Percentiles rank a stretch among this genome's conserved stretches.
phyloP scores from a whole-genome alignment of 53 echinoderm and acorn worm species.

The Echinarachnius parma region DNA sequence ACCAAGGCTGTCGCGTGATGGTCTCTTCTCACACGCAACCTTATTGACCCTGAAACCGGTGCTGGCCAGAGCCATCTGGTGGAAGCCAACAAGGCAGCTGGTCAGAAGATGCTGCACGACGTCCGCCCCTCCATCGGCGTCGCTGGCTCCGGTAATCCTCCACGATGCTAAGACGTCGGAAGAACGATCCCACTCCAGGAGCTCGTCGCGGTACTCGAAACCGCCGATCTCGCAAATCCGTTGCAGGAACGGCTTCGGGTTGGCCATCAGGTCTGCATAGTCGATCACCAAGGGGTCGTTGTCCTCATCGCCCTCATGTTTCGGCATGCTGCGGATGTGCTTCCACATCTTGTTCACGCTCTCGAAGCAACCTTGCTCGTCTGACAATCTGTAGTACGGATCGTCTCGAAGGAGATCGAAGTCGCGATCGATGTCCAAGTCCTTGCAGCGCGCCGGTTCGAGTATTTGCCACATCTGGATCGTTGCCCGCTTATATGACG shows the following conservation, averaged over 20 bases:
- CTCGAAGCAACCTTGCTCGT: not conserved
- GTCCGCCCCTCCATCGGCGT: too few species aligned
- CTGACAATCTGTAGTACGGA: conserved; percentile 3
- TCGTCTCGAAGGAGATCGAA: conserved; percentile 6
- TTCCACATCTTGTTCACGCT: not conserved
- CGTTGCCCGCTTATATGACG: conserved; percentile 12
- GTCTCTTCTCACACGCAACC: too few species aligned
- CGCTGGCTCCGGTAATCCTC: conserved; percentile 24
- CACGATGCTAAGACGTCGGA: conserved; percentile 7
- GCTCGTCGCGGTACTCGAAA: conserved; percentile 9
- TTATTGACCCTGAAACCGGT: not conserved
- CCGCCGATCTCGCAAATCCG: conserved; percentile 35
- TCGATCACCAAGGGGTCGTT: conserved; percentile 20
- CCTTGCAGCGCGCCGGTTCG: too few species aligned
- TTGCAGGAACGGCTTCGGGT: conserved; percentile 34
- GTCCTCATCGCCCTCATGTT: too few species aligned
- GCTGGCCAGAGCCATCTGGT: conserved; percentile 2
- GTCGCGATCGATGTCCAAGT: too few species aligned
- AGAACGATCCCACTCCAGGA: conserved; percentile 27
- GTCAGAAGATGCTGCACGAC: not conserved
- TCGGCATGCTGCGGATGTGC: conserved; percentile 16
- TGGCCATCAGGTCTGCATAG: conserved; percentile 14
- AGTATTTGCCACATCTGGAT: too few species aligned
- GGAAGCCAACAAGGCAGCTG: conserved; percentile 11
- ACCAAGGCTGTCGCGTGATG: too few species aligned